Conservation (phyloP, 2,113 vertebrate species). For the Passerina amoena region DNA sequence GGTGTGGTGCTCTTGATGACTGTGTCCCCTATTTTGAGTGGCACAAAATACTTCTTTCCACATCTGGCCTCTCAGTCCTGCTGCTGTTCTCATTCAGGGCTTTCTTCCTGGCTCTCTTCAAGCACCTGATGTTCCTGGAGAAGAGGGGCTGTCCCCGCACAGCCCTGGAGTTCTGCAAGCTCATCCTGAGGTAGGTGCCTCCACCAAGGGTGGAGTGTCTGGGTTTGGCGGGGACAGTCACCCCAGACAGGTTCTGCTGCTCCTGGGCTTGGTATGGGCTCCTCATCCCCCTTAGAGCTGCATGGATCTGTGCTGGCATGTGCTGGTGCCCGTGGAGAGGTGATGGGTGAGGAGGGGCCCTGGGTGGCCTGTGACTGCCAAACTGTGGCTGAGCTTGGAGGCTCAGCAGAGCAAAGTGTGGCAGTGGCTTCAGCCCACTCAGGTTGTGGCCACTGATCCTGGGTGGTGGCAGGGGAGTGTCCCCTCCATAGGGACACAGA, state of each 20-base stretch:
- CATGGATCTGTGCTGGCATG: background rate
- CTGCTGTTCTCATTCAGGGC: slow-evolving; percentile 73
- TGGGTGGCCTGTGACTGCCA: background rate
- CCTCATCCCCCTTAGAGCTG: background rate
- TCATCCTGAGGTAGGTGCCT: slow-evolving; percentile 86
- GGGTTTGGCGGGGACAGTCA: background rate
- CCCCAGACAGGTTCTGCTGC: background rate
- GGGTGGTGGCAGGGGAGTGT: background rate
- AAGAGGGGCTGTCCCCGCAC: slow-evolving; percentile 95
- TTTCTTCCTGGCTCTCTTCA: slow-evolving; percentile 93
- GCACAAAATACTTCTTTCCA: background rate
- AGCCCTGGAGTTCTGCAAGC: slow-evolving; percentile 93
- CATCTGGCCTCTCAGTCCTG: background rate
- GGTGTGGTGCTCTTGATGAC: background rate
- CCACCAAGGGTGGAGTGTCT: accelerated
- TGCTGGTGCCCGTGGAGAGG: background rate
- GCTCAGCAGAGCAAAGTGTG: background rate
- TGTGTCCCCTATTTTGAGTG: background rate
- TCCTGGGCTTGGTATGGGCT: background rate
- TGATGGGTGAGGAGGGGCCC: background rate
- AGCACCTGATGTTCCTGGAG: slow-evolving; percentile 95
- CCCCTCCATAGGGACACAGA: background rate
- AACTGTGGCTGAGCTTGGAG: background rate
- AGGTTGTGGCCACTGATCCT: background rate
- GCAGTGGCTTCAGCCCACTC: background rate